Evolutionary conservation across 2,888 invertebrate species (phyloP).

Genomic region (Oscheius myriophilus): DNA sequence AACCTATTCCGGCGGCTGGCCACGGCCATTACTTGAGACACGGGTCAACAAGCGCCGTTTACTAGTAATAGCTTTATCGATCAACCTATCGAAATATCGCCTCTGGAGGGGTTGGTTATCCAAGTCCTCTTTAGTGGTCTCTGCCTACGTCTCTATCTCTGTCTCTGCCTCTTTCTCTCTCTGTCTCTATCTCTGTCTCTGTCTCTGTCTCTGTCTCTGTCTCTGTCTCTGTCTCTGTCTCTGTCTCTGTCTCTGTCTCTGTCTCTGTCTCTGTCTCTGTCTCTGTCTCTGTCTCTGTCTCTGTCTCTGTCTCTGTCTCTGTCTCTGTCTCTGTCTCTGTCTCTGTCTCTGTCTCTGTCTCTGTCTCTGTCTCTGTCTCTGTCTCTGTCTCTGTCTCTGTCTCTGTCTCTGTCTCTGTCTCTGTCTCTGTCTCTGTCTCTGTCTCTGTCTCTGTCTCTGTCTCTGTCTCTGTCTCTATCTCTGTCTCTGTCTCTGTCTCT

Average conservation of each 20-base stretch:
- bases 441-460: slow-evolving; percentile 1
- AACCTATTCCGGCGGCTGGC: slow-evolving; percentile 85
- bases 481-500: slow-evolving; percentile 37
- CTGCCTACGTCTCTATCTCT: slow-evolving; percentile 4
- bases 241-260: slow-evolving; percentile 14
- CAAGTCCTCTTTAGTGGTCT: too few relatives aligned
- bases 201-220: slow-evolving; percentile 1
- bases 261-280: slow-evolving; percentile 28
- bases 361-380: slow-evolving; percentile 17
- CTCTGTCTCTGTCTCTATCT: slow-evolving; percentile 10
- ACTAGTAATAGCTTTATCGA: too few relatives aligned
- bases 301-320: too few relatives aligned
- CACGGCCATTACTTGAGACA: slow-evolving; percentile 79
- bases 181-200: neutral
- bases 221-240: neutral
- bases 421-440: neutral
- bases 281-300: slow-evolving; percentile 28
- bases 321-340: too few relatives aligned
- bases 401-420: neutral
- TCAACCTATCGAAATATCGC: too few relatives aligned
- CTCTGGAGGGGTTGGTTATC: too few relatives aligned
- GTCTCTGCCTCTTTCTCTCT: slow-evolving; percentile 11
- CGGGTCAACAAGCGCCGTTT: too few relatives aligned
- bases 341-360: too few relatives aligned
- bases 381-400: neutral